Evolutionary conservation across 2,113 vertebrate species (phyloP), one percentile per base, ranked within the genome.

Genomic region (Odontophorus gujanensis): DNA sequence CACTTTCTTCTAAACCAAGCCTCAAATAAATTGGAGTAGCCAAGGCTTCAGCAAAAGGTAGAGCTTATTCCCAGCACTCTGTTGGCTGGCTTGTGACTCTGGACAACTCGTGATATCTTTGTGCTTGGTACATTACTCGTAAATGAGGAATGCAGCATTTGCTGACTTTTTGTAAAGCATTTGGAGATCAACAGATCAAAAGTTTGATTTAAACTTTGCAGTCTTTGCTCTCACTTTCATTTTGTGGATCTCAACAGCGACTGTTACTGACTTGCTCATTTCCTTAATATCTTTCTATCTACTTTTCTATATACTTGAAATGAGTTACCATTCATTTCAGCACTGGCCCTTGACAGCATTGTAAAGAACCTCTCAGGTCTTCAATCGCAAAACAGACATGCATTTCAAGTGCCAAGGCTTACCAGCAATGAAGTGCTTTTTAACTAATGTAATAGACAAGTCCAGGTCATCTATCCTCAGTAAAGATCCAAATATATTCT

Each of bases 151-250:
- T 77, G 42, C 72, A 75, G 47, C 72, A 9, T 67, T 93, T 91
- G 65, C 78, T 71, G 80, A 45, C 90, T 77, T 43, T 87, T 73
- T 86, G 38, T 77, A 69, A 91, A 76, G 86, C 62, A 13, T 59
- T 89, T 91, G 50, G 71, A 95, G 71, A 78, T 82, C 87, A 83
- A 63, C 53, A 85, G 85, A 83, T 92, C 85, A 63, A 85, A 92
- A 78, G 13, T 59, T 82, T 77, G 47, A 63, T 85, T 93, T 91
- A 32, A 85, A 57, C 50, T 50, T 4, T 15, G 1, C 63, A 18
- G 76, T 21, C 59, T 89, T 85, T 45, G 53, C 89, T 89, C 63
- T 76, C 47, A 18, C 65, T 83, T 48, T 2, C 0, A 19, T 63
- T 91, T 63, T 69, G 42, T 38, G 58, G 66, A 30, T 38, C 42